phyloP scores from a whole-genome alignment of 2,113 vertebrate genomes.

The Lophochroa leadbeateri region DNA sequence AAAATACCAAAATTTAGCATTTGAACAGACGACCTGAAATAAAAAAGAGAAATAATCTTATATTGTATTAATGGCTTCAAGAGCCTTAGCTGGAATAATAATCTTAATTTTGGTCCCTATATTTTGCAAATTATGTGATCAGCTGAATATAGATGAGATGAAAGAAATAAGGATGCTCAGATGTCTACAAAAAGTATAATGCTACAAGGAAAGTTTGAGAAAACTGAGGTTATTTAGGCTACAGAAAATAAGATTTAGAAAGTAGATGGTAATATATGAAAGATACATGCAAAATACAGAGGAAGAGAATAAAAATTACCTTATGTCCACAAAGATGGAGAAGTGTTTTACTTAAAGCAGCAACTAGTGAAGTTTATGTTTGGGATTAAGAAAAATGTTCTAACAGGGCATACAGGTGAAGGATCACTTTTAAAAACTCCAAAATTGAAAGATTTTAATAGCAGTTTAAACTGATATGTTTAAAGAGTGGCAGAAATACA shows the following conservation, averaged over 20 bases:
- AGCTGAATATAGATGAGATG: neutral
- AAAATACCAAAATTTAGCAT: neutral
- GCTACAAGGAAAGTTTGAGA: neutral
- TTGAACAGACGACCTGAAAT: neutral
- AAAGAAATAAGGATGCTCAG: neutral
- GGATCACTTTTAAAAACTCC: neutral
- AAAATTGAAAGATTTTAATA: neutral
- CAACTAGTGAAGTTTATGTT: no score
- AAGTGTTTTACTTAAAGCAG: no score
- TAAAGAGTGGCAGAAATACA: neutral
- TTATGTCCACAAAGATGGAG: neutral
- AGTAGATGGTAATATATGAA: neutral
- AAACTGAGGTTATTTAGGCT: neutral
- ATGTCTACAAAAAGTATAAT: neutral
- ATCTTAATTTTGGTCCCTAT: neutral
- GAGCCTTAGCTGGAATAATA: neutral
- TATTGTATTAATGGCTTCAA: neutral
- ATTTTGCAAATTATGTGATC: neutral
- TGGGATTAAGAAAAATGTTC: no score
- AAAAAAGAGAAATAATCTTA: neutral
- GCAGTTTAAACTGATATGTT: neutral
- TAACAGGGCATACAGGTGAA: no score
- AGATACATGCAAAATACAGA: neutral
- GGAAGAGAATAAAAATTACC: neutral
- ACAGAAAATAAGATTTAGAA: neutral